phyloP scores from a whole-genome alignment of 1,140 invertebrate genomes.

The Anoplophora glabripennis region DNA sequence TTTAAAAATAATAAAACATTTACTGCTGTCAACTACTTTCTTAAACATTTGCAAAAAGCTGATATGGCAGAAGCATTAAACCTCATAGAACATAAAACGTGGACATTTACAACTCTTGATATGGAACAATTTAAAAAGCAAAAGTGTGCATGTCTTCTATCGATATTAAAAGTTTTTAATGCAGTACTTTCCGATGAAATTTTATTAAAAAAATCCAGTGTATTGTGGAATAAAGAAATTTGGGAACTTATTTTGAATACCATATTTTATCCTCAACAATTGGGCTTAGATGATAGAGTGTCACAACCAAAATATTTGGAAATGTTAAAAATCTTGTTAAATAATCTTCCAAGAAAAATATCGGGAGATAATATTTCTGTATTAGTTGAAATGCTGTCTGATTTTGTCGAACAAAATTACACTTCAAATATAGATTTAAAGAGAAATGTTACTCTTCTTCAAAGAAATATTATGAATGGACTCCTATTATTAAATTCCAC shows the following conservation, averaged over 20 bases:
- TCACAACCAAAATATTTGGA: slow-evolving; percentile 7
- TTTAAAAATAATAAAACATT: slow-evolving; percentile 9
- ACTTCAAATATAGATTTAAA: slow-evolving; percentile 26
- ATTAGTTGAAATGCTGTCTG: slow-evolving; percentile 9
- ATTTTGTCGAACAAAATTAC: slow-evolving; percentile 20
- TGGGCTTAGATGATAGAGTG: slow-evolving; percentile 24
- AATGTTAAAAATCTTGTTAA: slow-evolving; percentile 15
- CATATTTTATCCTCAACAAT: slow-evolving; percentile 19
- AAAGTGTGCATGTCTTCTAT: slow-evolving; percentile 19
- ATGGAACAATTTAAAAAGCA: slow-evolving; percentile 23
- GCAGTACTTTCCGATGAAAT: slow-evolving; percentile 13
- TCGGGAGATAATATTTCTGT: slow-evolving; percentile 2
- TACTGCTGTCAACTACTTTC: slow-evolving; percentile 22
- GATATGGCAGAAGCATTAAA: slow-evolving; percentile 18
- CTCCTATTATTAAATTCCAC: slow-evolving; percentile 1
- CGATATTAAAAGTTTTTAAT: slow-evolving; percentile 23
- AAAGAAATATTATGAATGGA: slow-evolving; percentile 29
- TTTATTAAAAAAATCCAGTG: slow-evolving; percentile 5
- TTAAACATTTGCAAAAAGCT: slow-evolving; percentile 22
- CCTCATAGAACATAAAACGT: slow-evolving; percentile 13
- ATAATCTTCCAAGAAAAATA: slow-evolving; percentile 26
- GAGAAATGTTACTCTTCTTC: slow-evolving; percentile 18
- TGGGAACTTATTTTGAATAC: slow-evolving; percentile 25
- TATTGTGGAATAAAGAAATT: slow-evolving; percentile 21
- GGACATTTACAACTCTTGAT: slow-evolving; percentile 24